Evolutionary conservation across 1,140 invertebrate genomes (phyloP), one percentile per base, ranked within the genome.

Genomic region (Heterodera schachtii): DNA sequence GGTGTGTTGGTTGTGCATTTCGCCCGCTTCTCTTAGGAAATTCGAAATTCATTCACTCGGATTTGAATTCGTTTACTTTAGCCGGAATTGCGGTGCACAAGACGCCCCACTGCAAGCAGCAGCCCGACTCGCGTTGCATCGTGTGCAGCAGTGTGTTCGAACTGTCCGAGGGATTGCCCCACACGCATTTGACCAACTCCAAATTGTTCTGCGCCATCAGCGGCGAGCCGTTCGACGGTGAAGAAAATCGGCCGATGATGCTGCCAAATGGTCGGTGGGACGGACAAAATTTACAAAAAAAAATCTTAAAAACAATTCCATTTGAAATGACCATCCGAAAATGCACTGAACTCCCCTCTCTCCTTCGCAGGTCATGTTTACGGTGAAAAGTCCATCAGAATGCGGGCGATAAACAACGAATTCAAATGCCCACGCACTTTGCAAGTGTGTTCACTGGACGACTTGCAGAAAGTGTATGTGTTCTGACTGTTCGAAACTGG

Each of bases 161-260:
- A 82, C 92, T 98, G 79, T 96, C 96, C 16, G 92, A 93, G 75
- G 92, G 93, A 78, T 91, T 98, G 86, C 97, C 97, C 66, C 97
- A 94, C 91, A 95, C 96, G 70, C 97, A 98, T 92, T 97, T 95
- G 90, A 95, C 95, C 11, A 84, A 86, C 66, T 86, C 84, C 81
- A 93, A 95, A 67, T 92, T 99, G 3, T 94, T 98, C 84, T 97
- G 95, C 90, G 93, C 94, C 85, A 94, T 98, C 82, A 95, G 95
- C 75, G 95, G 95, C 7, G 92, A 94, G 84, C 94, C 95, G n/a
- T 92, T 99, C 70, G 77, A 78, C 57, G 69, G 77, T 69, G 97
- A 98, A 91, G 94, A 98, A 90, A 98, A 99, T 91, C 95, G 94
- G 84, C 97, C 97, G 0, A 95, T 98, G 94, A 96, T 97, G 93